Evolutionary conservation across 2,888 invertebrate species (phyloP).

Genomic region (Ryuthela nishihirai): DNA sequence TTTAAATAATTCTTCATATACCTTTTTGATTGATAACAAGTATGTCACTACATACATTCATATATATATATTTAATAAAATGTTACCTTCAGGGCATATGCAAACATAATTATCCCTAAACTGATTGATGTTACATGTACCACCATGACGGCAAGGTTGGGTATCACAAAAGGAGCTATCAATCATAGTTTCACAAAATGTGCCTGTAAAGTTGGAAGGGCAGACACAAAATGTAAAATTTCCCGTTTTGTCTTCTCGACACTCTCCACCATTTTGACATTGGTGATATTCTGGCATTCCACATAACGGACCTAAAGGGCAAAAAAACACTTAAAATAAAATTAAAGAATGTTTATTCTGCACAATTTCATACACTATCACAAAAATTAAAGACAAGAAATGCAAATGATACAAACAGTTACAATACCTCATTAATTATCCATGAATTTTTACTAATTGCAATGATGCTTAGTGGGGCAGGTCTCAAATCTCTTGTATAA

Average conservation of each 20-base stretch:
- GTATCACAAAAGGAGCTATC: conserved; percentile 87
- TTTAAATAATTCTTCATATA: no score
- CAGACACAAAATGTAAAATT: conserved; percentile 59
- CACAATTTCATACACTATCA: neutral
- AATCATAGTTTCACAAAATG: conserved; percentile 75
- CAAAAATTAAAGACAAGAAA: neutral
- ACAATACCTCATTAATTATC: no score
- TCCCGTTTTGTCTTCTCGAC: conserved; percentile 41
- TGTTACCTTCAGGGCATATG: conserved; percentile 66
- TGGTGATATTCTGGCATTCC: conserved; percentile 24
- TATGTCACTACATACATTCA: no score
- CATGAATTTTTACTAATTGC: no score
- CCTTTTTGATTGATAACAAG: no score
- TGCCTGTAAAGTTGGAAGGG: conserved; percentile 58
- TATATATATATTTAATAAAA: no score
- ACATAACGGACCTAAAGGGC: conserved; percentile 43
- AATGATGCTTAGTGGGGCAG: no score
- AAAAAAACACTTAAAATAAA: neutral
- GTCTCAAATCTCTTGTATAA: no score
- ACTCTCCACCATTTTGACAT: conserved; percentile 40
- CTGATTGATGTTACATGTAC: conserved; percentile 85
- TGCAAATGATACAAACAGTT: neutral
- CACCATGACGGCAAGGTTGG: conserved; percentile 86
- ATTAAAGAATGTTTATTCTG: neutral
- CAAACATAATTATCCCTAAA: conserved; percentile 69